Evolutionary conservation across 2,797 vertebrate genomes (phyloP).

Genomic region (Agapornis canus): DNA sequence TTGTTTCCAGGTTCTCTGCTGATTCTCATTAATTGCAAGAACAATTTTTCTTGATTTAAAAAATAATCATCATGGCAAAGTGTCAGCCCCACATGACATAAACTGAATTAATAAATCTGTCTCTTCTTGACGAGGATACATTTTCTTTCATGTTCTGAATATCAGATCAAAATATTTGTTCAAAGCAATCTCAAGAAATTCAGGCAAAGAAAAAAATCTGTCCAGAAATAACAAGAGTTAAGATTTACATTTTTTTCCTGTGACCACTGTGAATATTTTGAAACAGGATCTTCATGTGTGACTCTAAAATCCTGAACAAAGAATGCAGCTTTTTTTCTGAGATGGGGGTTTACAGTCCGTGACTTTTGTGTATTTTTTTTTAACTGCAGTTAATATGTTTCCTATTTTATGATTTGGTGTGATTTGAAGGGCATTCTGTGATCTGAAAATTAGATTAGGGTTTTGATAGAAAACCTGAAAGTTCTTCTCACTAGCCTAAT

Average conservation of each 20-base stretch:
- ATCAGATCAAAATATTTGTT: slow-evolving; percentile 7
- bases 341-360: not conserved
- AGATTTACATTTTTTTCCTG: not conserved
- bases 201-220: not conserved
- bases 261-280: not conserved
- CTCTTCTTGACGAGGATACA: not conserved
- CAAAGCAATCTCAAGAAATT: not conserved
- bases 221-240: not conserved
- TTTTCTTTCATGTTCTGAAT: slow-evolving; percentile 13
- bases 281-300: not conserved
- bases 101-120: not conserved
- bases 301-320: not conserved
- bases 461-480: not conserved
- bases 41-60: slow-evolving; percentile 35
- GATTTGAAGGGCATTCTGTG: not conserved
- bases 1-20: not conserved
- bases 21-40: slow-evolving; percentile 19
- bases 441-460: not conserved
- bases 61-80: slow-evolving; percentile 6
- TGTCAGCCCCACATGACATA: not conserved
- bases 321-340: not conserved
- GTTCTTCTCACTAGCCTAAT: not conserved
- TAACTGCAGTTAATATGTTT: not conserved
- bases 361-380: not conserved
- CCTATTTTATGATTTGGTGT: not conserved